Evolutionary conservation across 1,140 invertebrate genomes (phyloP).

Genomic region (Adoxophyes honmai): DNA sequence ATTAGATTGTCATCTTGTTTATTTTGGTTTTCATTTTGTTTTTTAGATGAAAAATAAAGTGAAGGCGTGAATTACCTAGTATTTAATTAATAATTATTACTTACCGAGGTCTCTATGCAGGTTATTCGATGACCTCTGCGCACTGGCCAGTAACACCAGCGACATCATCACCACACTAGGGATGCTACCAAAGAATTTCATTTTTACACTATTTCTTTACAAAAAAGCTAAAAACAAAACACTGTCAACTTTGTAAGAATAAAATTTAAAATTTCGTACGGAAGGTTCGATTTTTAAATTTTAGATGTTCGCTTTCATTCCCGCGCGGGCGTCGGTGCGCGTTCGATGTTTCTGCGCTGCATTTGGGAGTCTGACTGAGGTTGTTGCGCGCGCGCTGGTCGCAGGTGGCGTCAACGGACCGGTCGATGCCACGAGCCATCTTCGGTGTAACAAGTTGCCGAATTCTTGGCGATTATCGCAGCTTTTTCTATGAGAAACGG

Average conservation of each 20-base stretch:
- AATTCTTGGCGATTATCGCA: not conserved
- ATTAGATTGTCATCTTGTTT: too few species aligned
- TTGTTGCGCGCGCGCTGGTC: constrained; percentile 51
- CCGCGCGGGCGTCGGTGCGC: constrained; percentile 42
- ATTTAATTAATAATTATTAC: not conserved
- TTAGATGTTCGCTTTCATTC: constrained; percentile 62
- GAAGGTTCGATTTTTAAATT: constrained; percentile 38
- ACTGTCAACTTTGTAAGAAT: constrained; percentile 18
- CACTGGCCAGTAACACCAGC: constrained; percentile 57
- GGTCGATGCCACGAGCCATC: constrained; percentile 28
- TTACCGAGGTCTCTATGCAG: constrained; percentile 53
- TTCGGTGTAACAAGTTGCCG: not conserved
- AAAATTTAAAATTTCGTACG: constrained; percentile 14
- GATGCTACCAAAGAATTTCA: constrained; percentile 51
- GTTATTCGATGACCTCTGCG: constrained; percentile 56
- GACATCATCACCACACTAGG: constrained; percentile 58
- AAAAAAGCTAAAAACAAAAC: constrained; percentile 17
- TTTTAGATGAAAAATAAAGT: too few species aligned
- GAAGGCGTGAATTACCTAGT: too few species aligned
- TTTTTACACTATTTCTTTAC: constrained; percentile 32
- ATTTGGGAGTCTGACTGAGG: constrained; percentile 60
- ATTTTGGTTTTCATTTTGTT: not conserved
- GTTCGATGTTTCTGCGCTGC: constrained; percentile 52
- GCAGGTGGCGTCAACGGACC: constrained; percentile 53
- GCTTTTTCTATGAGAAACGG: not conserved